These are phyloP conservation scores for Trichopria drosophilae DNA, from an alignment of 2,888 invertebrate genomes.

Conservation along the genomic window DNA sequence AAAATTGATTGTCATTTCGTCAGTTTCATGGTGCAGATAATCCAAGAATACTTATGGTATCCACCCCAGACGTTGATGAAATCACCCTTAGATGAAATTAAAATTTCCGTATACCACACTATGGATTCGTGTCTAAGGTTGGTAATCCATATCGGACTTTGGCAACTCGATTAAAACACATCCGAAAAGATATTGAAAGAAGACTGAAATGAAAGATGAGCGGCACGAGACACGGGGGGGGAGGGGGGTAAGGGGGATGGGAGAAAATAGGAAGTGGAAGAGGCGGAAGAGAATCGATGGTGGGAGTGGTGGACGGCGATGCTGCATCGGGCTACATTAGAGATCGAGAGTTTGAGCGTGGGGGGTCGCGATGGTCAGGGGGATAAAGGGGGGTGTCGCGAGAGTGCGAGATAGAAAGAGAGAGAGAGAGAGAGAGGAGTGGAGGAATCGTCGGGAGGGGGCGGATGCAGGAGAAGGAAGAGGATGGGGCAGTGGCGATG, in stretches of 20 bases:
- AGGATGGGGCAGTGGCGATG: slow-evolving; percentile 56
- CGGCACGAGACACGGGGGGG: slow-evolving; percentile 20
- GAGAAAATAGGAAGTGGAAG: not conserved
- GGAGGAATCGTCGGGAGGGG: slow-evolving; percentile 13
- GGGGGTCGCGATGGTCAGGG: not conserved
- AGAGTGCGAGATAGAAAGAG: not conserved
- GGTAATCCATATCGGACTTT: no score
- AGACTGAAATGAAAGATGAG: no score
- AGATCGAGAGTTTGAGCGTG: not conserved
- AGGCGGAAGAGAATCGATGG: slow-evolving; percentile 1
- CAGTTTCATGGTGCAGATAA: no score
- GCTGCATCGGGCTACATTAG: not conserved
- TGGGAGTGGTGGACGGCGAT: slow-evolving; percentile 1
- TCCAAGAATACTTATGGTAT: no score
- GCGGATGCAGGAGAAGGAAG: slow-evolving; percentile 35
- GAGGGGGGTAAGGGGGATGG: slow-evolving; percentile 15
- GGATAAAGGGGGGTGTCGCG: slow-evolving; percentile 7
- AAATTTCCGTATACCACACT: no score
- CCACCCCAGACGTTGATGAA: no score
- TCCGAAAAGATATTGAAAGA: no score
- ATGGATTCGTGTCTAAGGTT: no score
- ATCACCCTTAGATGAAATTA: no score
- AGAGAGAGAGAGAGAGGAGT: slow-evolving; percentile 30
- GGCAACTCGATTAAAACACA: no score
- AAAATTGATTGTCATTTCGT: no score